Base-by-base conservation (phyloP, 2,797 vertebrate genomes). In the Sternotherus odoratus region DNA sequence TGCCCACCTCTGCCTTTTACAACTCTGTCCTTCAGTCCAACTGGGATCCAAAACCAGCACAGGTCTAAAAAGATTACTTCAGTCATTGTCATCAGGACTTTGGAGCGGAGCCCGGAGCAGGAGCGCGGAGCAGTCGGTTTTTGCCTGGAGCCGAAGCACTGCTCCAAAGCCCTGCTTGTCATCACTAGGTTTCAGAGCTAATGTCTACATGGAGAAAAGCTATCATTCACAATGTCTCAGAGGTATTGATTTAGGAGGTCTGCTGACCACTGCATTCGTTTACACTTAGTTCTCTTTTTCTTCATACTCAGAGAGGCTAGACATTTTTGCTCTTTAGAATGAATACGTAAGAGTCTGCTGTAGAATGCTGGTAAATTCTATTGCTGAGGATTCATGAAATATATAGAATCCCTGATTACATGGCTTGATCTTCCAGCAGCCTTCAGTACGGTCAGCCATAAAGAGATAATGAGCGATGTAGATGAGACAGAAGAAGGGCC, bases 201-300 rank as follows among this genome's bases (percentile, higher is more conserved):
- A 54, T 17, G 77, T 66, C 66, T 83, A 83, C 90, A 50, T 86
- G 83, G 90, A 84, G 75, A 56, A 87, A 72, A 95, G 87, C 83
- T 87, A 56, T 83, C 79, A 74, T 86, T 92, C 85, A 51, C 51
- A 75, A 6, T n/a, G 46, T 63, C 77, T 56, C 83, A 81, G 81
- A 92, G 95, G 80, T 90, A 84, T 1, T 93, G 51, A 33, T 85
- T 94, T 87, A 92, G 88, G 75, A 75, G 92, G 60, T 69, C 54
- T 39, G 36, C 21, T 60, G 60, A 23, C 60, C 56, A 57, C 56
- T 57, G 56, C 26, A 57, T 57, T 57, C 28, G 56, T n/a, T 33
- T 66, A 36, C 17, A 36, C 33, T 21, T 16, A 17, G 63, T 36
- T 66, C 33, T n/a, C 33, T 66, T 17, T 66, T 21, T 21, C 33